These are phyloP conservation scores for Nemoura dubitans DNA, from an alignment of 2,888 invertebrate genomes.

Conservation along the genomic window DNA sequence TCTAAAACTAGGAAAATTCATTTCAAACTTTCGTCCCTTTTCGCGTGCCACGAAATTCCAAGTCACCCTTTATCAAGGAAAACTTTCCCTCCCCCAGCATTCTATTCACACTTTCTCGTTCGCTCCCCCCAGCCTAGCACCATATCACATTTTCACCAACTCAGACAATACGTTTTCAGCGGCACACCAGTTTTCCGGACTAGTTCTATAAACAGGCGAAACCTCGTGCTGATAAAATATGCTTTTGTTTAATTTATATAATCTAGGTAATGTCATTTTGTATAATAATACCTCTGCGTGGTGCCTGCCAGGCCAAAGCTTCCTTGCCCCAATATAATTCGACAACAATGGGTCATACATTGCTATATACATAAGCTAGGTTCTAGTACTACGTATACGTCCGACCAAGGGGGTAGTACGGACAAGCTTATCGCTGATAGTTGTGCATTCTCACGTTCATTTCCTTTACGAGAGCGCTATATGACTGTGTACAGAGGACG, in stretches of 20 bases:
- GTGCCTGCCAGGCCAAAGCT: background rate
- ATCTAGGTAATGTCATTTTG: background rate
- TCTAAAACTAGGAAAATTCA: constrained; percentile 7
- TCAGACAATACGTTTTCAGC: background rate
- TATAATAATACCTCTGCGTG: background rate
- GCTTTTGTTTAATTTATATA: background rate
- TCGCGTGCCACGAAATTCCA: background rate
- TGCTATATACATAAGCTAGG: too few species aligned
- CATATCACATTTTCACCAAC: background rate
- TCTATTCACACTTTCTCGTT: background rate
- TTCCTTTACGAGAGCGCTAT: background rate
- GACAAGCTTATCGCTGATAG: background rate
- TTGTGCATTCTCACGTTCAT: background rate
- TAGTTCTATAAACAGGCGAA: background rate
- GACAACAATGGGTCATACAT: background rate
- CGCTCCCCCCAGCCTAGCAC: background rate
- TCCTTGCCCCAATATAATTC: background rate
- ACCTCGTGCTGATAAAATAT: constrained; percentile 8
- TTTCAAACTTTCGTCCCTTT: background rate
- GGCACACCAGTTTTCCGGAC: background rate
- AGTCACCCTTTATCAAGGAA: background rate
- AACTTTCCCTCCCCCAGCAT: background rate
- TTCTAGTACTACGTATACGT: too few species aligned
- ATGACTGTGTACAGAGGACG: background rate
- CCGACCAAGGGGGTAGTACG: background rate